phyloP scores from a whole-genome alignment of 2,113 vertebrate species.

The Varanus salvator region DNA sequence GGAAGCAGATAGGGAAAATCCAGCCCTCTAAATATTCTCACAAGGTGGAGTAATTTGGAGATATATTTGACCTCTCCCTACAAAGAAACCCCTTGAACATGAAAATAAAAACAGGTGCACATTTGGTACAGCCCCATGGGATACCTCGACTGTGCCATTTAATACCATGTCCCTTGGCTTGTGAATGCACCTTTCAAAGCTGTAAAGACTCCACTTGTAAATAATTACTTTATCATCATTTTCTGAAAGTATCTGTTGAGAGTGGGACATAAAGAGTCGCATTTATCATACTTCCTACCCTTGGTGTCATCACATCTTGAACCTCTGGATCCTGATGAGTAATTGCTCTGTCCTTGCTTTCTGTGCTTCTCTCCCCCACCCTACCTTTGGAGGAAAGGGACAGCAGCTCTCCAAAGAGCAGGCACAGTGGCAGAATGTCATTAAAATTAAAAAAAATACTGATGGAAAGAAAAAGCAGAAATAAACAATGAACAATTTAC shows the following conservation, averaged over 20 bases:
- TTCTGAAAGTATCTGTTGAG: slow-evolving; percentile 65
- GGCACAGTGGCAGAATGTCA: slow-evolving; percentile 51
- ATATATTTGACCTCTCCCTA: too few species aligned
- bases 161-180: neutral
- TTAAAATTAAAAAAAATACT: slow-evolving; percentile 71
- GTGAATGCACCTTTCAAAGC: slow-evolving; percentile 20
- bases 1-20: too few species aligned
- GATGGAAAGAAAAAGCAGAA: slow-evolving; percentile 55
- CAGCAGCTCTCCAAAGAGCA: slow-evolving; percentile 41
- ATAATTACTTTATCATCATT: slow-evolving; percentile 74
- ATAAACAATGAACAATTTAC: slow-evolving; percentile 67
- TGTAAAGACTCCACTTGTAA: slow-evolving; percentile 63
- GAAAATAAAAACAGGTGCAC: too few species aligned
- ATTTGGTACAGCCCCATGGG: too few species aligned
- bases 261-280: slow-evolving; percentile 64
- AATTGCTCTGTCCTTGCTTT: slow-evolving; percentile 52
- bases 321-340: slow-evolving; percentile 64
- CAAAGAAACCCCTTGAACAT: too few species aligned
- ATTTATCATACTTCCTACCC: slow-evolving; percentile 67
- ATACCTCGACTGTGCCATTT: neutral
- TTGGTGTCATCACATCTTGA: slow-evolving; percentile 25
- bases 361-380: neutral
- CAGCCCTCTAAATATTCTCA: too few species aligned
- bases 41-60: too few species aligned
- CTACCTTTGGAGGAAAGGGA: neutral